phyloP scores from a whole-genome alignment of 2,113 vertebrate genomes.

The Corythornis vintsioides region DNA sequence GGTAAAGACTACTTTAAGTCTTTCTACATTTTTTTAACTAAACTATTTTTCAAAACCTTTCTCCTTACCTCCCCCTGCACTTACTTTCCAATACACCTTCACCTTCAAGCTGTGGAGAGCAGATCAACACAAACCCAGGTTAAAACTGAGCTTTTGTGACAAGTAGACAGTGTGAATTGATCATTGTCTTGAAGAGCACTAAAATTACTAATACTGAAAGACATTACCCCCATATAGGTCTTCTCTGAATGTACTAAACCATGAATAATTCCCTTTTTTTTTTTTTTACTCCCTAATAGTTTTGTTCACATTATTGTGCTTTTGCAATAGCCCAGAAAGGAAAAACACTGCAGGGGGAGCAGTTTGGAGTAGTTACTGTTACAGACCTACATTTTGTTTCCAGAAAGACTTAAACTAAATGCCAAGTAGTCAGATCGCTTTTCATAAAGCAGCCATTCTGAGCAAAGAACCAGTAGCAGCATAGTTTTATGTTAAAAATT shows the following conservation, averaged over 20 bases:
- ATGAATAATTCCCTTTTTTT: neutral
- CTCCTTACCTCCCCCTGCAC: neutral
- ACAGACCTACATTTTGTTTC: neutral
- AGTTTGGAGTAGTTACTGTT: neutral
- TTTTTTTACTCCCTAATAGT: neutral
- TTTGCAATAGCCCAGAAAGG: neutral
- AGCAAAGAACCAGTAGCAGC: neutral
- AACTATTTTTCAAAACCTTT: neutral
- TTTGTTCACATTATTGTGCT: neutral
- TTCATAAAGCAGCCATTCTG: neutral
- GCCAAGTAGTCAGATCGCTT: neutral
- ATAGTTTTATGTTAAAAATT: neutral
- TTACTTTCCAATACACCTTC: neutral
- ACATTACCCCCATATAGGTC: neutral
- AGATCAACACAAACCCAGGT: neutral
- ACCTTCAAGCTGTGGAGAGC: neutral
- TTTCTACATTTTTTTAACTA: neutral
- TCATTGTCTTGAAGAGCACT: neutral
- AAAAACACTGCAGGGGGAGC: neutral
- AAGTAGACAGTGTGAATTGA: neutral
- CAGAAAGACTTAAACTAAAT: neutral
- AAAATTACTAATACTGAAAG: neutral
- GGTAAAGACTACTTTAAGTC: neutral
- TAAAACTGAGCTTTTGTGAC: neutral
- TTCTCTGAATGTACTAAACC: neutral